phyloP scores from a whole-genome alignment of 2,797 vertebrate genomes.

The Luscinia luscinia region DNA sequence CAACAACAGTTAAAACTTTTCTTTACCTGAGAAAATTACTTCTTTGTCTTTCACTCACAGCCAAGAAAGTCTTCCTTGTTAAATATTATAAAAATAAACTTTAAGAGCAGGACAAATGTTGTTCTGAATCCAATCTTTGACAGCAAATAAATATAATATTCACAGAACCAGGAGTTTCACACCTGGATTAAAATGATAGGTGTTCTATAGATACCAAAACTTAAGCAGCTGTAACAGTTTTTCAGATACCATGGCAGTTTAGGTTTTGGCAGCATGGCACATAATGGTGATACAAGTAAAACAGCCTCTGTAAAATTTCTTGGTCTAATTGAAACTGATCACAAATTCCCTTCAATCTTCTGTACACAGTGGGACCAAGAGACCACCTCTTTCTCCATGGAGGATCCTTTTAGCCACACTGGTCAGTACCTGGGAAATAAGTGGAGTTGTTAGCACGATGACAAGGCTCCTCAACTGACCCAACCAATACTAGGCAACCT shows the following conservation, averaged over 20 bases:
- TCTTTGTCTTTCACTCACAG: neutral
- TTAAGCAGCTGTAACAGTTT: neutral
- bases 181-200: neutral
- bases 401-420: neutral
- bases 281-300: neutral
- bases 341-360: neutral
- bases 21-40: neutral
- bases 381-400: neutral
- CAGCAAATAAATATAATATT: neutral
- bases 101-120: neutral
- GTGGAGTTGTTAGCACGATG: neutral
- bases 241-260: neutral
- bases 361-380: neutral
- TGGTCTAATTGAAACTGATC: neutral
- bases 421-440: neutral
- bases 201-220: neutral
- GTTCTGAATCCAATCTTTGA: neutral
- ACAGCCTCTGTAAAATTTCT: neutral
- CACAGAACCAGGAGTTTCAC: neutral
- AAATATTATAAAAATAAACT: neutral
- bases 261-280: neutral
- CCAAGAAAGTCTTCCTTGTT: neutral
- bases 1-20: slow-evolving; percentile 40
- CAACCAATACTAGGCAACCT: neutral
- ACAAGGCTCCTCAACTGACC: neutral